Percentiles rank a stretch among this genome's conserved stretches.
phyloP scores from a whole-genome alignment of 2,113 vertebrate genomes.

The Hucho hucho region DNA sequence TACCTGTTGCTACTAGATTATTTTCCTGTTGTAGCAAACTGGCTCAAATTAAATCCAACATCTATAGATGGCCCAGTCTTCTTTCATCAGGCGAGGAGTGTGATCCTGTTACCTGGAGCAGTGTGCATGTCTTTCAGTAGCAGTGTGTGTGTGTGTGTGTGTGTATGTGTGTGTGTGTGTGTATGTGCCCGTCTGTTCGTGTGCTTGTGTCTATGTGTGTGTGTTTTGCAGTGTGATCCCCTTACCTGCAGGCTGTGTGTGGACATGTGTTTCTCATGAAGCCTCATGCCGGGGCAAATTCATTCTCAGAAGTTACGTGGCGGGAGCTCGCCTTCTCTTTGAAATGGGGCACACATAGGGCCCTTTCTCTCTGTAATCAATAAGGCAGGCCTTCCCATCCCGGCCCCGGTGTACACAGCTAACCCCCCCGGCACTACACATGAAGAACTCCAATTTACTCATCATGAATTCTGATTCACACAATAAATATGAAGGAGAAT shows the following conservation, averaged over 20 bases:
- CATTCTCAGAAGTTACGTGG: constrained; percentile 82
- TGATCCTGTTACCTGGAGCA: constrained; percentile 70
- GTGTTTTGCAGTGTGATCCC: neutral
- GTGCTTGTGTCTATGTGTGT: constrained; percentile 4
- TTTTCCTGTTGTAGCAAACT: too few species aligned
- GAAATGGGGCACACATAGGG: constrained; percentile 75
- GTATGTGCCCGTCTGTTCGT: neutral
- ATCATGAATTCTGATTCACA: constrained; percentile 79
- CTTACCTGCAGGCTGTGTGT: constrained; percentile 30
- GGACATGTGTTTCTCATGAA: constrained; percentile 84
- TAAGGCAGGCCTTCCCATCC: constrained; percentile 75
- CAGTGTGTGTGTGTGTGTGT: constrained; percentile 37
- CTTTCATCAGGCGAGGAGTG: constrained; percentile 62
- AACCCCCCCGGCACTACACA: constrained; percentile 75
- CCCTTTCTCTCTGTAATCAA: constrained; percentile 78
- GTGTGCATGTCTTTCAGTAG: constrained; percentile 25
- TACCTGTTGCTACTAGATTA: too few species aligned
- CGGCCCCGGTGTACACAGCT: constrained; percentile 69
- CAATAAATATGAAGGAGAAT: constrained; percentile 70
- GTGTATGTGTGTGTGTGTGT: constrained; percentile 33
- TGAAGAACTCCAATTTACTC: constrained; percentile 76
- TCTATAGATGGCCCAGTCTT: constrained; percentile 49
- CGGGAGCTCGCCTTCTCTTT: constrained; percentile 78
- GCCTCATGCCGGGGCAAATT: constrained; percentile 79
- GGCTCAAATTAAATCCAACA: too few species aligned